Conservation (phyloP, 2,888 invertebrate species). For the Amphipyra berbera region DNA sequence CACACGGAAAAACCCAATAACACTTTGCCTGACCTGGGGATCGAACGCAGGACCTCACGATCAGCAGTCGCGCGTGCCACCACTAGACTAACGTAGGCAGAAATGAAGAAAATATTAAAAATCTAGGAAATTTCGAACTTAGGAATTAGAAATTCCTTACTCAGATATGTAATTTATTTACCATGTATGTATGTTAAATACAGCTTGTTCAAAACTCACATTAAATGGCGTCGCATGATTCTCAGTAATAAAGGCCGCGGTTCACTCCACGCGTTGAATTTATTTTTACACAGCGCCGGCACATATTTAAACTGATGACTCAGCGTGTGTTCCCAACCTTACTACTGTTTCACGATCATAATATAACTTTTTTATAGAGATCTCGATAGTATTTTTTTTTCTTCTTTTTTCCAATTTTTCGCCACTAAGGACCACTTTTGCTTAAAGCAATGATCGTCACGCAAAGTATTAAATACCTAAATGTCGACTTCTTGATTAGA, state of each 20-base stretch:
- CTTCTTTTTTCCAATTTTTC: no score
- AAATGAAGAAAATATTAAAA: no score
- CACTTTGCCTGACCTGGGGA: no score
- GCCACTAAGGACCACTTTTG: no score
- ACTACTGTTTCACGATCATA: slow-evolving; percentile 42
- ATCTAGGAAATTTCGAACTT: no score
- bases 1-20: no score
- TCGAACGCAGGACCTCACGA: no score
- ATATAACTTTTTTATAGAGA: slow-evolving; percentile 3
- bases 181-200: slow-evolving; percentile 17
- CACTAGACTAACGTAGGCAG: no score
- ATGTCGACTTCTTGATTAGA: no score
- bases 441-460: no score
- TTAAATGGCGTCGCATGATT: slow-evolving; percentile 66
- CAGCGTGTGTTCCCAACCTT: slow-evolving; percentile 43
- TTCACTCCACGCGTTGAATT: slow-evolving; percentile 45
- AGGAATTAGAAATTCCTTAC: background rate
- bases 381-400: slow-evolving; percentile 4
- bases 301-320: slow-evolving; percentile 67
- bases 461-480: no score
- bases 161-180: slow-evolving; percentile 38
- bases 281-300: slow-evolving; percentile 47
- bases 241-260: slow-evolving; percentile 58
- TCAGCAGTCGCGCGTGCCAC: no score
- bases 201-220: slow-evolving; percentile 51